A percentile compares a stretch with the other conserved stretches of the same genome.
These are phyloP conservation scores for Caenorhabditis sp. DNA, from an alignment of 2,888 invertebrate genomes.

Conservation along the genomic window DNA sequence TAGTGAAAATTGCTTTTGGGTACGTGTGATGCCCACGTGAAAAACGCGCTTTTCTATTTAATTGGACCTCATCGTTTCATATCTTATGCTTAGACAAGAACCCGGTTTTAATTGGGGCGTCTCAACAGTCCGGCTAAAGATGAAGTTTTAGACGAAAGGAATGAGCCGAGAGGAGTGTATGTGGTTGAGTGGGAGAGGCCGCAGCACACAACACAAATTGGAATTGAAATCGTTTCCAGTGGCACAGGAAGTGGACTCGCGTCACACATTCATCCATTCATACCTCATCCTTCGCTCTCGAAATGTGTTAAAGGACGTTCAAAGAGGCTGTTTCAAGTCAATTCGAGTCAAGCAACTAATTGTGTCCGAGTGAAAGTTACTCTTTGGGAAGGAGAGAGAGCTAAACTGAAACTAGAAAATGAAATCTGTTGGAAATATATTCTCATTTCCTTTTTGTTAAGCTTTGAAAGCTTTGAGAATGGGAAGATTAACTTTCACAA, in stretches of 20 bases:
- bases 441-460: neutral
- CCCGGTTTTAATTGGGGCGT: slow-evolving; percentile 39
- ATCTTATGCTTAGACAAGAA: slow-evolving; percentile 31
- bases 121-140: slow-evolving; percentile 14
- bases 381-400: neutral
- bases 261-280: slow-evolving; percentile 62
- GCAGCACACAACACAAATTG: slow-evolving; percentile 50
- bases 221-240: slow-evolving; percentile 57
- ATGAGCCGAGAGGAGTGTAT: neutral
- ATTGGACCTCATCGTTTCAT: slow-evolving; percentile 37
- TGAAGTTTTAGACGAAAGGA: slow-evolving; percentile 5
- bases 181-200: slow-evolving; percentile 14
- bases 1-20: neutral
- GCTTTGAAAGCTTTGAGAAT: neutral
- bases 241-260: slow-evolving; percentile 59
- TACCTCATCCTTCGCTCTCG: slow-evolving; percentile 47
- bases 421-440: neutral
- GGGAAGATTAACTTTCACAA: slow-evolving; percentile 2
- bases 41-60: slow-evolving; percentile 33
- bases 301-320: slow-evolving; percentile 28
- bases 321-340: slow-evolving; percentile 20
- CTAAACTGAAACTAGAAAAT: neutral
- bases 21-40: slow-evolving; percentile 13
- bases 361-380: slow-evolving; percentile 18
- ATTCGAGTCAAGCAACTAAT: slow-evolving; percentile 20